phyloP scores from a whole-genome alignment of 2,888 invertebrate genomes.

The Chymomyza caudatula region DNA sequence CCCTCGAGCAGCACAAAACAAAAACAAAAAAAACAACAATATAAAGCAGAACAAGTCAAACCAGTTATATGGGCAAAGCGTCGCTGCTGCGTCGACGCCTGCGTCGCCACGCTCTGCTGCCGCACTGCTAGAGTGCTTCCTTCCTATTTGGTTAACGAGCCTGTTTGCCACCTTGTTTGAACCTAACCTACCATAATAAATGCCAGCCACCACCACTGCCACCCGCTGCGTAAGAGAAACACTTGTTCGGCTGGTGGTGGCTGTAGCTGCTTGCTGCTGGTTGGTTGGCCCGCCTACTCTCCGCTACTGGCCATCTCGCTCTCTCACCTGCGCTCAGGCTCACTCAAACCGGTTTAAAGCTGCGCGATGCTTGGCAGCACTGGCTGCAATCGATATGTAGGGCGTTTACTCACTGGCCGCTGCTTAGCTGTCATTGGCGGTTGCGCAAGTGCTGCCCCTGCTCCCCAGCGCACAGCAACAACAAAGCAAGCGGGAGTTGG shows the following conservation, averaged over 20 bases:
- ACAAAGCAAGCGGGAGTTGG: too few species aligned
- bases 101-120: slow-evolving; percentile 2
- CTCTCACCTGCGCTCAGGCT: neutral
- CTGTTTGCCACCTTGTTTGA: slow-evolving; percentile 70
- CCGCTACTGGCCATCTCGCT: slow-evolving; percentile 18
- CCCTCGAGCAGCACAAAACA: slow-evolving; percentile 27
- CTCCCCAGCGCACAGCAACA: slow-evolving; percentile 7
- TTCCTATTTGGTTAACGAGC: slow-evolving; percentile 71
- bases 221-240: too few species aligned
- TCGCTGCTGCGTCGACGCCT: slow-evolving; percentile 6
- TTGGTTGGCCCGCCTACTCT: slow-evolving; percentile 1
- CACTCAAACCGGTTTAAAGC: slow-evolving; percentile 50
- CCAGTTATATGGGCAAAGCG: slow-evolving; percentile 44
- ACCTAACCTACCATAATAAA: slow-evolving; percentile 76
- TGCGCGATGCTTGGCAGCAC: slow-evolving; percentile 65
- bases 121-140: slow-evolving; percentile 48
- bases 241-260: too few species aligned
- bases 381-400: too few species aligned
- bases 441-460: slow-evolving; percentile 22
- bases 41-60: slow-evolving; percentile 40
- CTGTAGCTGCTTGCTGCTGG: slow-evolving; percentile 28
- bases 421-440: slow-evolving; percentile 46
- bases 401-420: slow-evolving; percentile 39
- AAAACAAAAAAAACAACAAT: slow-evolving; percentile 25
- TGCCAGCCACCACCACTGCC: slow-evolving; percentile 9